Evolutionary conservation across 2,888 invertebrate genomes (phyloP).

Genomic region (Panopea generosa): DNA sequence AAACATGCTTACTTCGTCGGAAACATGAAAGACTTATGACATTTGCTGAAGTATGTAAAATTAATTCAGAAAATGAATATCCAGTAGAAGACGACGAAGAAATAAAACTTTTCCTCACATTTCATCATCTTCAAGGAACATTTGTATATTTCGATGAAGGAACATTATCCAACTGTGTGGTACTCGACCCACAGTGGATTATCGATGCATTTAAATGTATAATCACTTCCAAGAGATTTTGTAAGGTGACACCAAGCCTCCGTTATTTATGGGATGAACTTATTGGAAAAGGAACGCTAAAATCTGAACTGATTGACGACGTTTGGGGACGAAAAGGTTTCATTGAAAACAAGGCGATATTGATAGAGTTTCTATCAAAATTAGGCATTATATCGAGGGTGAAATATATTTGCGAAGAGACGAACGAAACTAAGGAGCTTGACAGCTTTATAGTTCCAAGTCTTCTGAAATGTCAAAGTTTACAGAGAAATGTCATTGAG

Average conservation of each 20-base stretch:
- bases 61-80: constrained; percentile 1
- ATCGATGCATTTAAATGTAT: constrained; percentile 45
- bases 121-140: constrained; percentile 35
- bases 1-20: neutral
- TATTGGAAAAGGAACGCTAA: constrained; percentile 4
- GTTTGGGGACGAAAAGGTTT: constrained; percentile 21
- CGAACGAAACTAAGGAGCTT: constrained; percentile 1
- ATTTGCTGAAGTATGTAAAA: constrained; percentile 14
- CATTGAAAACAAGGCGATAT: constrained; percentile 11
- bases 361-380: constrained; percentile 17
- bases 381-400: constrained; percentile 19
- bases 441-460: constrained; percentile 28
- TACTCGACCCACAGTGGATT: constrained; percentile 32
- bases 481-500: too few species aligned
- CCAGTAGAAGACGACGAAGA: constrained; percentile 14
- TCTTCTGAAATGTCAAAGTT: constrained; percentile 9
- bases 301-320: constrained; percentile 16
- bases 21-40: constrained; percentile 8
- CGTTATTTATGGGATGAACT: constrained; percentile 12
- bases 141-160: constrained; percentile 30
- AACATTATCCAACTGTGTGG: constrained; percentile 14
- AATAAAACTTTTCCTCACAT: constrained; percentile 20
- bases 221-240: constrained; percentile 29
- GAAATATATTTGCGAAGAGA: neutral
- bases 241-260: neutral